Percentiles rank a stretch among this genome's conserved stretches.
Conservation (phyloP, 2,797 vertebrate genomes). For the Helostoma temminkii region DNA sequence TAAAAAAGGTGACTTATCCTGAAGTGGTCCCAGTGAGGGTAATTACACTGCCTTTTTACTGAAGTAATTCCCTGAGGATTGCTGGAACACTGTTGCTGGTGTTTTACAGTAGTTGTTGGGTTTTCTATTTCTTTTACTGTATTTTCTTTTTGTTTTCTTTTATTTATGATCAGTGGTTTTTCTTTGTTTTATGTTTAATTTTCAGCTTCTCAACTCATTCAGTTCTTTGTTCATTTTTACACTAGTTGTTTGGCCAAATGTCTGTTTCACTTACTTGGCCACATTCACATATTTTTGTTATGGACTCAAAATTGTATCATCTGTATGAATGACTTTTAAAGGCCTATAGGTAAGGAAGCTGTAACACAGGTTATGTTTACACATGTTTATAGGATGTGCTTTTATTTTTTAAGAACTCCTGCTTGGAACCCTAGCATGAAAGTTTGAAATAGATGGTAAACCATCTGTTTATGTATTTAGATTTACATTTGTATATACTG, state of each 20-base stretch:
- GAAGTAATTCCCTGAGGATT: neutral
- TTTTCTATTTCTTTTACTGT: neutral
- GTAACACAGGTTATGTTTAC: constrained; percentile 1
- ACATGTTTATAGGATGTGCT: neutral
- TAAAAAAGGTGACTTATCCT: neutral
- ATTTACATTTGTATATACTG: constrained; percentile 45
- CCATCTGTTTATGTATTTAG: constrained; percentile 43
- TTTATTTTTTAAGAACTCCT: neutral
- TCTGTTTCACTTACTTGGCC: neutral
- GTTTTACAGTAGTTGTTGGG: neutral
- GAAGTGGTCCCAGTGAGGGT: neutral
- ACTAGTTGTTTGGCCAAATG: neutral
- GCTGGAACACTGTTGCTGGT: neutral
- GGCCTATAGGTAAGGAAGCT: constrained; percentile 8
- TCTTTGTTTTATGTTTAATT: constrained; percentile 11
- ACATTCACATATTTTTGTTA: neutral
- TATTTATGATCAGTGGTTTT: constrained; percentile 1
- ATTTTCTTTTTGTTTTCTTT: neutral
- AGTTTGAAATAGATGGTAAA: constrained; percentile 25
- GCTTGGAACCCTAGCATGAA: constrained; percentile 4
- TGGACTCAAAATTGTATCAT: no score
- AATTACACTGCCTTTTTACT: neutral
- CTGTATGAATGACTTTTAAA: constrained; percentile 13
- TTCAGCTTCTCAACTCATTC: neutral
- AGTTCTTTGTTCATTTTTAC: constrained; percentile 5